Evolutionary conservation across 2,888 invertebrate genomes (phyloP), one percentile per base, ranked within the genome.

Genomic region (Elmis aenea): DNA sequence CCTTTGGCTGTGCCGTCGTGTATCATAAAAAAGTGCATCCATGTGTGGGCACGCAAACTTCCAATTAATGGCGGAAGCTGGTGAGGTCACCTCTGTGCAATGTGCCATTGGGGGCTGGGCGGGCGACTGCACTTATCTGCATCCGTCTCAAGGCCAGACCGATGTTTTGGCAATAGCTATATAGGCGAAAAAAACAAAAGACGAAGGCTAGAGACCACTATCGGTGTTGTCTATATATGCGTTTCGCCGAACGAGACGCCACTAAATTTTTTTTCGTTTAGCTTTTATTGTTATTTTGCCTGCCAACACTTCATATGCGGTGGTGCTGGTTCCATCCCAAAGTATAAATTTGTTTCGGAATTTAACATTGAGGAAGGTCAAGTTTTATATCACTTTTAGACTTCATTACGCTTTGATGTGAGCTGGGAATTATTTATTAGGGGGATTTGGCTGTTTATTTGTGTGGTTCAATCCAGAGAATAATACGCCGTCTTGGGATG

Each of bases 301-400:
- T 14, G 18, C 25, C 11, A 39, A 24, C 33, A 21, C 30, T 25
- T 8, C 21, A 3, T 20, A 20, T 2, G 8, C 5, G 22, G 23
- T 23, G 21, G 13, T 30, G 21, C 23, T 15, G 16, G n/a, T n/a
- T n/a, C n/a, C n/a, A n/a, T n/a, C 27, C 12, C 12, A 28, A 16
- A 11, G 26, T 30, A 26, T 23, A 26, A 33, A 38, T 32, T 27
- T 35, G 29, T 27, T 31, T 26, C 14, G 47, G 46, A 42, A 50
- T 48, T 50, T 50, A 37, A 48, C 50, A 48, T 50, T 50, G 50
- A 36, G 48, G 26, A 46, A 48, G 48, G 48, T 48, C 48, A 45
- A 45, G 48, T 45, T 42, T 42, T 26, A 41, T 20, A 23, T 27
- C 21, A 29, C 14, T 28, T 27, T 28, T 21, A 22, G 25, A 32